These are phyloP conservation scores for Gymnothorax reevesii DNA, from an alignment of 2,797 vertebrate species.

Conservation along the genomic window DNA sequence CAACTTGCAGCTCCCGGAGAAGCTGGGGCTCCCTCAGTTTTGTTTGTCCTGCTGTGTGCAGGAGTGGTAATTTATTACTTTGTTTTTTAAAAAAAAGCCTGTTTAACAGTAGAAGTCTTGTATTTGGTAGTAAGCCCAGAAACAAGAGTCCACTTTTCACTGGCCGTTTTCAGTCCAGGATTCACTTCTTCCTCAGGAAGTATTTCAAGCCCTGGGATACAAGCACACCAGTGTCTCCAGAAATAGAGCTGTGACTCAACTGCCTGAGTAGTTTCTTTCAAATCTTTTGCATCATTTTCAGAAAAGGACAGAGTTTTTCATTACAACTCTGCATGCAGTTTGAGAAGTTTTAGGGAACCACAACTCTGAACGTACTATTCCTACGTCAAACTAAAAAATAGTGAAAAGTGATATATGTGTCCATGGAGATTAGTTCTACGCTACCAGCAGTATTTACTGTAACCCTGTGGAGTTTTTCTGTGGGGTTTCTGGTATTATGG, in stretches of 20 bases:
- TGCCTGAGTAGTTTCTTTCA: neutral
- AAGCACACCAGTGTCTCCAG: conserved; percentile 21
- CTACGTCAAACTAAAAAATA: too few species aligned
- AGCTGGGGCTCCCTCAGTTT: neutral
- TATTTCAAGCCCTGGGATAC: neutral
- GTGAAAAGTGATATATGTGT: too few species aligned
- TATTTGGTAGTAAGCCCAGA: neutral
- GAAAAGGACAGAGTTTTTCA: neutral
- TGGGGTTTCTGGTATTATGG: neutral
- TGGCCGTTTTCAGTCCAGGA: conserved; percentile 24
- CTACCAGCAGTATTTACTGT: neutral
- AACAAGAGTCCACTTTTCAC: neutral
- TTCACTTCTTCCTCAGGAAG: neutral
- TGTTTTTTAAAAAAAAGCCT: neutral
- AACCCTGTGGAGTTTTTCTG: neutral
- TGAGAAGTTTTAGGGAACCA: neutral
- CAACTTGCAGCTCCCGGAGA: neutral
- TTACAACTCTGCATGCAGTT: neutral
- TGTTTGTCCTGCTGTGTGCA: neutral
- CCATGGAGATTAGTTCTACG: neutral
- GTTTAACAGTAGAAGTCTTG: neutral
- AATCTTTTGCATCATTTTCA: neutral
- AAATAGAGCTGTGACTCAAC: neutral
- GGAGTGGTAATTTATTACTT: conserved; percentile 32
- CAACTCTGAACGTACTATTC: too few species aligned